Conservation (phyloP, 2,888 invertebrate species). For the Drosophila borealis region DNA sequence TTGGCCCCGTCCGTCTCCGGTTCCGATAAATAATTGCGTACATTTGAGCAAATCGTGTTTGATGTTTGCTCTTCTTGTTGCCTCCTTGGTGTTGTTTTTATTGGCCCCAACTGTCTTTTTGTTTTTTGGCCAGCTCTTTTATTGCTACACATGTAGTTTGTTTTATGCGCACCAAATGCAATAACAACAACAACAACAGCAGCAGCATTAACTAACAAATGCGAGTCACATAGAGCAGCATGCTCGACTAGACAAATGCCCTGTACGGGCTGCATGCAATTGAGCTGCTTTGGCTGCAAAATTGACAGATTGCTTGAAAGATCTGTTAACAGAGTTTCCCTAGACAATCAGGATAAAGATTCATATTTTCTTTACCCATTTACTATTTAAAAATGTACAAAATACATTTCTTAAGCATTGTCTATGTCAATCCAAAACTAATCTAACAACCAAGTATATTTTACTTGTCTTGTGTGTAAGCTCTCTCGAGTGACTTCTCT, state of each 20-base stretch:
- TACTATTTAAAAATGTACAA: too few relatives aligned
- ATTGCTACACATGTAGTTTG: slow-evolving; percentile 79
- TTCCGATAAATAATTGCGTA: slow-evolving; percentile 83
- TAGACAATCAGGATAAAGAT: too few relatives aligned
- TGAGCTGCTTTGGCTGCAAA: not conserved
- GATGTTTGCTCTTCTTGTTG: slow-evolving; percentile 76
- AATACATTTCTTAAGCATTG: too few relatives aligned
- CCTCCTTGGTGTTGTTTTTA: slow-evolving; percentile 64
- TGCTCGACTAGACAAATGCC: slow-evolving; percentile 22
- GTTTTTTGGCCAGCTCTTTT: slow-evolving; percentile 68
- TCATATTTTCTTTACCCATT: too few relatives aligned
- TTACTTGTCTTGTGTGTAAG: too few relatives aligned
- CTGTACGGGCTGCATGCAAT: not conserved
- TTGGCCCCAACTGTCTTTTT: slow-evolving; percentile 62
- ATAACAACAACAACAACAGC: slow-evolving; percentile 39
- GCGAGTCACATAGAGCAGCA: not conserved
- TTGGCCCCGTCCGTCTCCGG: slow-evolving; percentile 44
- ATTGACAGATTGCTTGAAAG: too few relatives aligned
- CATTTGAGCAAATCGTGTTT: slow-evolving; percentile 84
- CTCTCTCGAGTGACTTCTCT: too few relatives aligned
- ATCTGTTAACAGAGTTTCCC: too few relatives aligned
- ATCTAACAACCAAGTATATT: too few relatives aligned
- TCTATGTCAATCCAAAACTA: too few relatives aligned
- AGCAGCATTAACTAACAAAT: slow-evolving; percentile 34
- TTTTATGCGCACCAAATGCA: slow-evolving; percentile 63